Base-by-base conservation (phyloP, 2,797 vertebrate genomes). In the Molothrus ater region DNA sequence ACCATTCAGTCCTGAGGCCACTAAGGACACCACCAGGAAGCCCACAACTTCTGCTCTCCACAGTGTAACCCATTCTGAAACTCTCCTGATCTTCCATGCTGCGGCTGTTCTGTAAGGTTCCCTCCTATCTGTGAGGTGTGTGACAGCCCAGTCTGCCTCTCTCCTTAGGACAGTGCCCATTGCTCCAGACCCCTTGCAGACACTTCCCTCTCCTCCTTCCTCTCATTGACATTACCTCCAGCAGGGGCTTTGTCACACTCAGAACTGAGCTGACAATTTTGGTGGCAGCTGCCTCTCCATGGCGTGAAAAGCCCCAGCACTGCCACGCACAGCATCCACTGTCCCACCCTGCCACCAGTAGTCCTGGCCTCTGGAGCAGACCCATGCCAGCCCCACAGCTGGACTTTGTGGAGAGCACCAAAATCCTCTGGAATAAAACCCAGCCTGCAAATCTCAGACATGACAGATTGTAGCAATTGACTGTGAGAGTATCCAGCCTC, bases 401-500 rank as follows among this genome's bases (percentile, higher is more conserved):
- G 0, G 11, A 24, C 17, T 45, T 84, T 71, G 1, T 73, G 2
- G 12, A 38, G 43, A 90, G 66, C 34, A 84, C 25, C 18, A 50
- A 32, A n/a, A 57, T 31, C 28, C 31, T n/a, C 74, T 50, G 56
- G 48, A 68, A 86, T 42, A 90, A 86, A 74, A 2, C 4, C 15
- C 53, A n/a, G 24, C 51, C 80, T 28, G 71, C 65, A 56, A 78
- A 71, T 68, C 74, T 89, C 43, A 60, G 74, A 85, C 50, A 43
- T 80, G 93, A 94, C 13, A 26, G 78, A 94, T 88, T 80, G 88
- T 4, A 1, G 42, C 76, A 88, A 85, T 42, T 95, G 93, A 36
- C 78, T 86, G 71, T 78, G 83, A 90, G 66, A 91, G 68, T 69
- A 92, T 85, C 94, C 93, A 95, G 71, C 59, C 86, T 82, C 42